phyloP scores from a whole-genome alignment of 2,888 invertebrate species.

The Uloborus plumipes region DNA sequence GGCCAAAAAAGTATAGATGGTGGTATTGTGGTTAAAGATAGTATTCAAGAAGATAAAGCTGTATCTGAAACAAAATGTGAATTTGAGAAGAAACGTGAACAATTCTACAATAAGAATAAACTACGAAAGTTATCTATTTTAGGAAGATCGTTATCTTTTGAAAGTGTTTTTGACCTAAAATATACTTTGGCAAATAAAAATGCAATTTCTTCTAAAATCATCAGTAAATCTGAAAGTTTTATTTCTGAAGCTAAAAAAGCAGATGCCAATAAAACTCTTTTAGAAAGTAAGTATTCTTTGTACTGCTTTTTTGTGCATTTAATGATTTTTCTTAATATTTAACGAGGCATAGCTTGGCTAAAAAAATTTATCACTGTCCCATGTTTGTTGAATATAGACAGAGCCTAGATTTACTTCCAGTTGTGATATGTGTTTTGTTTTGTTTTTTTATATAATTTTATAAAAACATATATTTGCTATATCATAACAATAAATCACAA shows the following conservation, averaged over 20 bases:
- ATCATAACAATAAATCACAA: too few species aligned
- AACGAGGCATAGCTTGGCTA: too few species aligned
- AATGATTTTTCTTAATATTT: too few species aligned
- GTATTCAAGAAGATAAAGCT: neutral
- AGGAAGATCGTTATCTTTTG: slow-evolving; percentile 31
- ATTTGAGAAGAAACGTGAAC: slow-evolving; percentile 28
- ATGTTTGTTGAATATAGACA: too few species aligned
- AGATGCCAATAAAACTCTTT: slow-evolving; percentile 38
- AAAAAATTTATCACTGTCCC: too few species aligned
- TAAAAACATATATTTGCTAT: too few species aligned
- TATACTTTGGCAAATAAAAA: neutral
- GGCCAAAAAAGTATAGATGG: too few species aligned
- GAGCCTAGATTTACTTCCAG: too few species aligned
- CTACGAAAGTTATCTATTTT: neutral
- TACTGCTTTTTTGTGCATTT: neutral
- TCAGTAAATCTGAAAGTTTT: slow-evolving; percentile 39
- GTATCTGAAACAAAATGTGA: slow-evolving; percentile 32
- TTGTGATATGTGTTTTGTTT: too few species aligned
- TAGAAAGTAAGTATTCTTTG: slow-evolving; percentile 29
- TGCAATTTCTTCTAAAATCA: neutral
- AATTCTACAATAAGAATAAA: neutral
- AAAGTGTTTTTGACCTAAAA: slow-evolving; percentile 21
- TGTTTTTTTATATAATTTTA: too few species aligned
- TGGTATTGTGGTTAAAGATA: too few species aligned
- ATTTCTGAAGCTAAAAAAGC: slow-evolving; percentile 16